These are phyloP conservation scores for Phalacrocorax pelagicus DNA, from an alignment of 2,113 vertebrate genomes.

Conservation along the genomic window DNA sequence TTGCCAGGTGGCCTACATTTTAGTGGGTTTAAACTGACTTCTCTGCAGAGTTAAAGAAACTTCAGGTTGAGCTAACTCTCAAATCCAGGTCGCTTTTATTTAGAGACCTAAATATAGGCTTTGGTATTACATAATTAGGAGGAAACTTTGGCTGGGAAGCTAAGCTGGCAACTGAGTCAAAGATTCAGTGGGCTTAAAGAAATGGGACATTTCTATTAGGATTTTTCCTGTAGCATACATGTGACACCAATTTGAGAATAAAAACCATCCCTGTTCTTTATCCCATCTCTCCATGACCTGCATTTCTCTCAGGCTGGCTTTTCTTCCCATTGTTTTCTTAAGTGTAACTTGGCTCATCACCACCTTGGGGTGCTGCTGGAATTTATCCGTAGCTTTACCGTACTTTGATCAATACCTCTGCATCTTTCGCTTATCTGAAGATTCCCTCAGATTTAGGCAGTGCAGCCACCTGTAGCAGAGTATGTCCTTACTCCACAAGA, in stretches of 20 bases:
- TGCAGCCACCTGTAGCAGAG: background rate
- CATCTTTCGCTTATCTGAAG: background rate
- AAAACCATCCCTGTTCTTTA: background rate
- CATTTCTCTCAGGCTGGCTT: background rate
- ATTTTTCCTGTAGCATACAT: background rate
- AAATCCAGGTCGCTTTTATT: slow-evolving; percentile 31
- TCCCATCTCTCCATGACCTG: background rate
- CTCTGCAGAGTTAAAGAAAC: background rate
- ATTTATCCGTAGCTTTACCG: background rate
- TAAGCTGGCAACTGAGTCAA: background rate
- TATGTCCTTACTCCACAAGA: rapidly evolving
- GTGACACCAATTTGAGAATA: background rate
- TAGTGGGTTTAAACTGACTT: background rate
- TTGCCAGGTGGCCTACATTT: slow-evolving; percentile 3
- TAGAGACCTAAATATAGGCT: background rate
- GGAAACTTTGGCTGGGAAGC: background rate
- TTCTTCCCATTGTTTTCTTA: background rate
- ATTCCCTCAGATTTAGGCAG: background rate
- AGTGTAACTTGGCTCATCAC: background rate
- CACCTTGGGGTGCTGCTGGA: background rate
- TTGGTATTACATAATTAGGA: background rate
- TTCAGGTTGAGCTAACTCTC: background rate
- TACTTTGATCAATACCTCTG: background rate
- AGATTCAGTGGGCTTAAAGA: background rate
- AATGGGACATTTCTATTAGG: background rate